phyloP scores from a whole-genome alignment of 1,140 invertebrate species.

The Metaphire vulgaris region DNA sequence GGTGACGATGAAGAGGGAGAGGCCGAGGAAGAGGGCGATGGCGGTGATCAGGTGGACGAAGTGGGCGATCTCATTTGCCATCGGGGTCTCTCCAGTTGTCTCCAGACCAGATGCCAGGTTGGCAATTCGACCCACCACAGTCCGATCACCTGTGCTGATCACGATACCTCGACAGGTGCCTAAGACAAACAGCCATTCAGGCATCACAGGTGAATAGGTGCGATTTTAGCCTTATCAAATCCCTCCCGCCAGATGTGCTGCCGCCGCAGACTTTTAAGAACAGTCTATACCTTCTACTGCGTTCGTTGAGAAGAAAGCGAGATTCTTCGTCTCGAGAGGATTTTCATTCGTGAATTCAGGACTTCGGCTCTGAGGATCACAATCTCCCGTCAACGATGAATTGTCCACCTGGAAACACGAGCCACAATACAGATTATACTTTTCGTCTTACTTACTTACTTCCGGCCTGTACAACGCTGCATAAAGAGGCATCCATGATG shows the following conservation, averaged over 20 bases:
- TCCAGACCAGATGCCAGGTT: conserved; percentile 91
- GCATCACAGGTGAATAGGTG: background rate
- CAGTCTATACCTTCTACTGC: conserved; percentile 71
- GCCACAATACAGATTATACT: background rate
- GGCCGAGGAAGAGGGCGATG: conserved; percentile 93
- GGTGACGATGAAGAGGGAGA: conserved; percentile 95
- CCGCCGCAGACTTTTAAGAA: background rate
- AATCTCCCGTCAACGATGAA: conserved; percentile 81
- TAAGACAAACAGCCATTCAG: background rate
- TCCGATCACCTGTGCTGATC: conserved; percentile 91
- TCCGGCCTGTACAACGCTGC: background rate
- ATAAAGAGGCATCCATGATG: background rate
- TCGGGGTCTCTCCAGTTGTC: conserved; percentile 92
- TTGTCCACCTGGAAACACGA: conserved; percentile 52
- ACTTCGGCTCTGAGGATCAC: conserved; percentile 84
- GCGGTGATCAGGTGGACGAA: conserved; percentile 94
- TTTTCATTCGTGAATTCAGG: conserved; percentile 89
- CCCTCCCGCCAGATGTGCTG: background rate
- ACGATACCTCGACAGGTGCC: conserved; percentile 67
- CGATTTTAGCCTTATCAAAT: background rate
- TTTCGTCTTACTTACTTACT: background rate
- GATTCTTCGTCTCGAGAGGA: conserved; percentile 89
- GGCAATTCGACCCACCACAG: conserved; percentile 98
- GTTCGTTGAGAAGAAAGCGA: conserved; percentile 95
- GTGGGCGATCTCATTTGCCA: conserved; percentile 96